A percentile compares a stretch with the other conserved stretches of the same genome.
These are phyloP conservation scores for Pharmacophagus antenor DNA, from an alignment of 2,888 invertebrate genomes.

Conservation along the genomic window DNA sequence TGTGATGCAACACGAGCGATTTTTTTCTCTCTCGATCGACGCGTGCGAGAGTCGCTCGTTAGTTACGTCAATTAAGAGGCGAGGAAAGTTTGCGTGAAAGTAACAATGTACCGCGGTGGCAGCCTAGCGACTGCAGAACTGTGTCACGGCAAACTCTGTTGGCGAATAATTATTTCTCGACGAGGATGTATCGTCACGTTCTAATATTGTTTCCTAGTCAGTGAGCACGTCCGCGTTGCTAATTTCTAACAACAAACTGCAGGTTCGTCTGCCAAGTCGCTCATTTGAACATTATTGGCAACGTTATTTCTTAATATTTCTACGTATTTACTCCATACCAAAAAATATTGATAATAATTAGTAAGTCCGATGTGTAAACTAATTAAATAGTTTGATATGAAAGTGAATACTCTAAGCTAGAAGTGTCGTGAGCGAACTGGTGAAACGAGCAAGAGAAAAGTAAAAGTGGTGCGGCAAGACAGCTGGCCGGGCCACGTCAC, in stretches of 20 bases:
- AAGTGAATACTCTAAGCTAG: constrained; percentile 17
- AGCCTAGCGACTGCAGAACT: constrained; percentile 43
- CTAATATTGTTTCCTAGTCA: constrained; percentile 41
- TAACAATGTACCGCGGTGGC: constrained; percentile 65
- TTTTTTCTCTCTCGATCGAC: constrained; percentile 60
- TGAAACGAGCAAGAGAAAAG: constrained; percentile 63
- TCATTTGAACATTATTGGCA: constrained; percentile 11
- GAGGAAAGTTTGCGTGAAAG: constrained; percentile 78
- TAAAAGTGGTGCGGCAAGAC: constrained; percentile 66
- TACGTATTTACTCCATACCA: not conserved
- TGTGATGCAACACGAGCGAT: constrained; percentile 71
- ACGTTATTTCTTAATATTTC: not conserved
- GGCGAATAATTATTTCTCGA: constrained; percentile 60
- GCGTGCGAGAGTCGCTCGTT: constrained; percentile 74
- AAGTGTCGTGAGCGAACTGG: constrained; percentile 29
- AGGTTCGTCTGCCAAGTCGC: constrained; percentile 25
- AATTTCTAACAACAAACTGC: constrained; percentile 27
- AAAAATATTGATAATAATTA: not conserved
- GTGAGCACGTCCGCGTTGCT: constrained; percentile 34
- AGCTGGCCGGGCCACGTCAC: constrained; percentile 44
- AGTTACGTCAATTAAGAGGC: constrained; percentile 77
- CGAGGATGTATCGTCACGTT: constrained; percentile 50
- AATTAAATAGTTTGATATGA: constrained; percentile 5
- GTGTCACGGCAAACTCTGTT: constrained; percentile 73
- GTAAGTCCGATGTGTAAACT: not conserved